phyloP scores from a whole-genome alignment of 2,113 vertebrate species.

The Cygnus buccinator region DNA sequence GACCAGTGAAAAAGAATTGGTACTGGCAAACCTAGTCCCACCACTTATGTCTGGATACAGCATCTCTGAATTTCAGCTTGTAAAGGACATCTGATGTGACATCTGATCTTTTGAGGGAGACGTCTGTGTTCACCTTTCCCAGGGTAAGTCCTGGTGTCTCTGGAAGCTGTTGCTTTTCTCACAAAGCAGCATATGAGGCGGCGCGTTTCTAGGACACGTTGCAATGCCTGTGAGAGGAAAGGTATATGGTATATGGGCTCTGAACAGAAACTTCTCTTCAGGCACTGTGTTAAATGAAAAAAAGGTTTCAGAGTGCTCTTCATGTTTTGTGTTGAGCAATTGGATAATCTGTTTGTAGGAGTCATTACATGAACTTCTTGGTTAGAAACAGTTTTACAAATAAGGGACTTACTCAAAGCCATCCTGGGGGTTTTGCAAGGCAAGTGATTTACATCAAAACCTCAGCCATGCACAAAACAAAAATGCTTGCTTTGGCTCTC shows the following conservation, averaged over 20 bases:
- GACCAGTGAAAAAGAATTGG: not conserved
- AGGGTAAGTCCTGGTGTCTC: not conserved
- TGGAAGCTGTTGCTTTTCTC: not conserved
- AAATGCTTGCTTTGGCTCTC: not conserved
- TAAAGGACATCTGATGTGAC: not conserved
- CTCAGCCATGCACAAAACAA: not conserved
- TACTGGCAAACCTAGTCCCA: not conserved
- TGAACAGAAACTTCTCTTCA: not conserved
- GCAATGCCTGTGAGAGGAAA: not conserved
- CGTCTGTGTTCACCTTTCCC: not conserved
- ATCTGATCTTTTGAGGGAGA: not conserved
- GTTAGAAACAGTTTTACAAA: not conserved
- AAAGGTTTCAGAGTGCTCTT: not conserved
- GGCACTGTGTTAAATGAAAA: not conserved
- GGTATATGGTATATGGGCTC: fast-evolving
- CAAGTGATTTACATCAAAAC: not conserved
- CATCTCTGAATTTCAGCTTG: not conserved
- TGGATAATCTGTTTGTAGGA: not conserved
- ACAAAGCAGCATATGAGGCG: not conserved
- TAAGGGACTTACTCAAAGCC: not conserved
- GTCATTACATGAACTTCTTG: not conserved
- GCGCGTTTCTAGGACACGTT: not conserved
- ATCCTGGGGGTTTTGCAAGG: not conserved
- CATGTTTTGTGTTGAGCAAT: not conserved
- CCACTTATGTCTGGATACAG: not conserved